Evolutionary conservation across 2,888 invertebrate species (phyloP).

Genomic region (Drosophila colorata): DNA sequence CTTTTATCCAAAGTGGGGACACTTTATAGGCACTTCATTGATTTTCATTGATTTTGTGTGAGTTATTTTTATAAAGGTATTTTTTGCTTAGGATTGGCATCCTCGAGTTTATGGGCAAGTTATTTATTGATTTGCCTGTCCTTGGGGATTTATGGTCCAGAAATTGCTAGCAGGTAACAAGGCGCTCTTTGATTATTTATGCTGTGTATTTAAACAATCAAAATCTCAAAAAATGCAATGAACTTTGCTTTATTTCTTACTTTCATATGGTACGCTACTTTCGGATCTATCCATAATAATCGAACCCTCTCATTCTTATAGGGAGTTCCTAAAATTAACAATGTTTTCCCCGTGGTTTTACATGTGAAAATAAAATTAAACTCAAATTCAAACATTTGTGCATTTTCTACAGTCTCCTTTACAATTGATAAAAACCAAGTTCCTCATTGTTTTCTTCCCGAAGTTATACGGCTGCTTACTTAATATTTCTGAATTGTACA

Average conservation of each 20-base stretch:
- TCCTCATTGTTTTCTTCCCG: background rate
- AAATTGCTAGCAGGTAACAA: background rate
- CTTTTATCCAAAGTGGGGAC: slow-evolving; percentile 15
- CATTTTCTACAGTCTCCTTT: too few species aligned
- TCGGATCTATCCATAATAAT: too few species aligned
- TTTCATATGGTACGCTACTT: too few species aligned
- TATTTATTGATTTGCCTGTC: slow-evolving; percentile 56
- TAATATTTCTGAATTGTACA: slow-evolving; percentile 1
- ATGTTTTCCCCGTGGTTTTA: too few species aligned
- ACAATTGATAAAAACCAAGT: too few species aligned
- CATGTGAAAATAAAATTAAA: too few species aligned
- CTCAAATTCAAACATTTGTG: too few species aligned
- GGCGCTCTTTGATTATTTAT: slow-evolving; percentile 1
- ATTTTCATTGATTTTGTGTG: slow-evolving; percentile 73
- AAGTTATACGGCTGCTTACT: background rate
- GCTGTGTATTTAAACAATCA: background rate
- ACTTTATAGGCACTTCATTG: slow-evolving; percentile 65
- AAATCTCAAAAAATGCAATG: too few species aligned
- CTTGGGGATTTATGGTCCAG: slow-evolving; percentile 37
- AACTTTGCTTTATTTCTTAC: too few species aligned
- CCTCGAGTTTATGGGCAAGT: slow-evolving; percentile 24
- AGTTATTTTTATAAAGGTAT: slow-evolving; percentile 64
- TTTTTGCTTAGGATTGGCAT: slow-evolving; percentile 12
- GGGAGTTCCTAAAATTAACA: too few species aligned
- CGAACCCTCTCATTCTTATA: too few species aligned